phyloP scores from a whole-genome alignment of 2,888 invertebrate species.

The Chesias legatella region DNA sequence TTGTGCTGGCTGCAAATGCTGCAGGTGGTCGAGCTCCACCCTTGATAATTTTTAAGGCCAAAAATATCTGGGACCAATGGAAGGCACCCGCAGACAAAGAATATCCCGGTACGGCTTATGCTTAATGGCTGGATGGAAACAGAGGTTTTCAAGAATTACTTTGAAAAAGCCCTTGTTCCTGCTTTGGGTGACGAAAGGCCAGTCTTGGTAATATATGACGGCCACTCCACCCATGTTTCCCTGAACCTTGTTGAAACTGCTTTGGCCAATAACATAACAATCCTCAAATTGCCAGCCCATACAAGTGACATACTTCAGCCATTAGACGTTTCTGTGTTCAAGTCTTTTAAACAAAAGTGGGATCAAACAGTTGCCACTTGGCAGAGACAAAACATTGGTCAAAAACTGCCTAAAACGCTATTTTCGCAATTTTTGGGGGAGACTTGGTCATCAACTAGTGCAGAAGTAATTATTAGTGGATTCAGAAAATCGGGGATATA shows the following conservation, averaged over 20 bases:
- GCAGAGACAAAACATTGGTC: background rate
- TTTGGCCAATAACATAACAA: constrained; percentile 15
- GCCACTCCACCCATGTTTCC: constrained; percentile 33
- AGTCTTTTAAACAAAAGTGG: constrained; percentile 17
- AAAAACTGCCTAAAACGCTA: background rate
- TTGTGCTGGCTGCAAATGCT: constrained; percentile 1
- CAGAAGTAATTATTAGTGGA: background rate
- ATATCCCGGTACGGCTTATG: constrained; percentile 26
- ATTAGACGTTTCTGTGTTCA: constrained; percentile 22
- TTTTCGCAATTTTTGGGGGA: background rate
- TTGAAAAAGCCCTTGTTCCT: constrained; percentile 36
- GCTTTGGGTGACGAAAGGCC: constrained; percentile 34
- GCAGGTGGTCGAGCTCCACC: constrained; percentile 20
- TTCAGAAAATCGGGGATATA: background rate
- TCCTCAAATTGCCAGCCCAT: constrained; percentile 25
- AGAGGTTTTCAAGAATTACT: constrained; percentile 39
- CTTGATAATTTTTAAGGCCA: constrained; percentile 5
- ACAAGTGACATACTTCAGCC: constrained; percentile 26
- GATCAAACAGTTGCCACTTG: background rate
- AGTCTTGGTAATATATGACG: constrained; percentile 41
- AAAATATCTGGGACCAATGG: constrained; percentile 7
- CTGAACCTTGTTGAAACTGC: constrained; percentile 15
- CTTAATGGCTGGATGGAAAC: constrained; percentile 41
- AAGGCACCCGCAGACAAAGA: constrained; percentile 22
- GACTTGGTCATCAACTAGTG: background rate